These are phyloP conservation scores for Alligator mississippiensis DNA, from an alignment of 2,113 vertebrate genomes.

Conservation along the genomic window DNA sequence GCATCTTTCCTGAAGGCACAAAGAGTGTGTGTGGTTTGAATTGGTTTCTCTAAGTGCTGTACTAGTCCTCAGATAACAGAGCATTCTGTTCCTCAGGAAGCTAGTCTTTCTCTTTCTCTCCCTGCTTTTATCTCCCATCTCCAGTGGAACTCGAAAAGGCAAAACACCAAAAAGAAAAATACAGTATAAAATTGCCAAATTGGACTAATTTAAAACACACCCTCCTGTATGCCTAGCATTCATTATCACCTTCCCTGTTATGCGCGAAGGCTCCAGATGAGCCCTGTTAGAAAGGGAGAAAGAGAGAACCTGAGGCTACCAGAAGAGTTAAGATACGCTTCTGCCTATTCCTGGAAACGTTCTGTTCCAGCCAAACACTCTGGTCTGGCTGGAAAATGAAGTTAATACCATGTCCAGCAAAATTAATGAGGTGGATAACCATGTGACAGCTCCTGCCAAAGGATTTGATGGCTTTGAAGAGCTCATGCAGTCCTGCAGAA, in stretches of 20 bases:
- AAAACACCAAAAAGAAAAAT: not conserved
- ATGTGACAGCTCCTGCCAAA: not conserved
- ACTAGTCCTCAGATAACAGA: not conserved
- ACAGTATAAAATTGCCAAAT: not conserved
- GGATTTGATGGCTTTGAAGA: not conserved
- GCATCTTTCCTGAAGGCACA: not conserved
- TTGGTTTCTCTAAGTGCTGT: not conserved
- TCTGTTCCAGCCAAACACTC: not conserved
- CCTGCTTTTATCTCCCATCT: not conserved
- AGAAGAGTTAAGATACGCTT: not conserved
- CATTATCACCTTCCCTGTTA: not conserved
- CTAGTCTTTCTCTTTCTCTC: not conserved
- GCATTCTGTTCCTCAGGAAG: not conserved
- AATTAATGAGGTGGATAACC: not conserved
- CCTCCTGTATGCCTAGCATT: not conserved
- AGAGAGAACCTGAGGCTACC: not conserved
- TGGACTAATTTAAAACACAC: not conserved
- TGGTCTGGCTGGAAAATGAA: not conserved
- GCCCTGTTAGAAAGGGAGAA: not conserved
- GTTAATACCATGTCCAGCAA: not conserved
- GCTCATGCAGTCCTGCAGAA: not conserved
- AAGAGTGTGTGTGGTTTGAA: not conserved
- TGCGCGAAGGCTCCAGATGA: not conserved
- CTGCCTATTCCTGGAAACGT: not conserved
- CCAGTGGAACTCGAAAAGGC: not conserved